Base-by-base conservation (phyloP, 2,113 vertebrate genomes). In the Clarias macrocephalus region DNA sequence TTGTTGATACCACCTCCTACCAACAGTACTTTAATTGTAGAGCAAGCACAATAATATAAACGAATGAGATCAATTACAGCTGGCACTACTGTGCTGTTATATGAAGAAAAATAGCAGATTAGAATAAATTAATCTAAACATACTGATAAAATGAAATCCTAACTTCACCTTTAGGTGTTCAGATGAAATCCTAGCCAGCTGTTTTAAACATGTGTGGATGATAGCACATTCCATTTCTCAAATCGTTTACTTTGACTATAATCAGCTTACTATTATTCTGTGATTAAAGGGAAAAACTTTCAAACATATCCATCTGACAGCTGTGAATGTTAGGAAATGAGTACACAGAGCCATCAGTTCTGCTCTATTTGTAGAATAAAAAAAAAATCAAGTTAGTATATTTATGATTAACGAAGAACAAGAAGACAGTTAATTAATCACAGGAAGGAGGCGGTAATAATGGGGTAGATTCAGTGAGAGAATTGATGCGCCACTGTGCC, bases 271-370 rank as follows among this genome's bases (percentile, higher is more conserved):
- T 25, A 25, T 84, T 80, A 80, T 65, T 66, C 16, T 70, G 28
- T 88, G 87, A 82, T 85, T 88, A 82, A 85, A 82, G 83, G 57
- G 42, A 28, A n/a, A 56, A 57, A 62, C 81, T 48, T 81, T 81
- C 59, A 83, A 87, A 83, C 70, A 83, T 82, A 82, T 82, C 79
- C 62, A 73, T 59, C 86, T 83, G 37, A 87, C 80, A 82, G 86
- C 70, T 52, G 15, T 73, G 57, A 23, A 52, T 25, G 6, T 59
- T 42, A 60, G 16, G 25, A 15, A 28, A 37, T 52, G 30, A 18
- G 28, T 76, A 62, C 70, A 25, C 25, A 13, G n/a, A 52, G 18
- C 68, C 57, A 75, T 83, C 54, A 57, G 75, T 83, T 83, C 48
- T 56, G 80, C 72, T 52, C 84, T 77, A 77, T 85, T 63, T 85